Percentiles rank a stretch among this genome's conserved stretches.
Conservation (phyloP, 1,140 invertebrate genomes). For the Panonychus citri region DNA sequence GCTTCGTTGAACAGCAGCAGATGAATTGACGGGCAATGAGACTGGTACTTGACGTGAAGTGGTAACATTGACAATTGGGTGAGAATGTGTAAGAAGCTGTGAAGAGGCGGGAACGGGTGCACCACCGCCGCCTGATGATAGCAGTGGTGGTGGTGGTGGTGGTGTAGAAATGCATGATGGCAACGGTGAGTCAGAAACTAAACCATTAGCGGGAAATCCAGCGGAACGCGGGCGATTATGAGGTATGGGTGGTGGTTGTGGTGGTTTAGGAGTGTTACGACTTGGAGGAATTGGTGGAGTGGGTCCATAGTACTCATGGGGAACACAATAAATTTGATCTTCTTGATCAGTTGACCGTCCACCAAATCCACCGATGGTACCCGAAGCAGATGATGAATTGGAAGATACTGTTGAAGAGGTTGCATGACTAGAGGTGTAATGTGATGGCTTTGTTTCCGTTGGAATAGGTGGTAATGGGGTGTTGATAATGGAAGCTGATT, state of each 20-base stretch:
- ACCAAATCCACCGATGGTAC: background rate
- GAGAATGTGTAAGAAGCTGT: background rate
- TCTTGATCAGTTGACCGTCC: background rate
- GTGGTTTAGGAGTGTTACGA: background rate
- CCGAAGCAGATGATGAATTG: background rate
- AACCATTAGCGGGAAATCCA: background rate
- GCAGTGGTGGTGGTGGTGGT: background rate
- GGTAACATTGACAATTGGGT: no score
- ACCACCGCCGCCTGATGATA: background rate
- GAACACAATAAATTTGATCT: conserved; percentile 3
- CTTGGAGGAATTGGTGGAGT: background rate
- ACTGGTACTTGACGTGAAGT: no score
- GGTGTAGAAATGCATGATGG: background rate
- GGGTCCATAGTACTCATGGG: background rate
- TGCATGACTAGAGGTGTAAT: background rate
- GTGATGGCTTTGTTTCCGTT: background rate
- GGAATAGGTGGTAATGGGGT: conserved; percentile 1
- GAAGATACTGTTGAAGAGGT: background rate
- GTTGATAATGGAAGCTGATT: background rate
- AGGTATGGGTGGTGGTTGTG: background rate
- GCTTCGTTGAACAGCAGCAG: background rate
- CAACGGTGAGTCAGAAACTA: no score
- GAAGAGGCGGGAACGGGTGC: background rate
- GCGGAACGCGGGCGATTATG: background rate
- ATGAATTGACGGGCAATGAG: background rate